phyloP scores from a whole-genome alignment of 2,797 vertebrate species.

The Lithobates pipiens region DNA sequence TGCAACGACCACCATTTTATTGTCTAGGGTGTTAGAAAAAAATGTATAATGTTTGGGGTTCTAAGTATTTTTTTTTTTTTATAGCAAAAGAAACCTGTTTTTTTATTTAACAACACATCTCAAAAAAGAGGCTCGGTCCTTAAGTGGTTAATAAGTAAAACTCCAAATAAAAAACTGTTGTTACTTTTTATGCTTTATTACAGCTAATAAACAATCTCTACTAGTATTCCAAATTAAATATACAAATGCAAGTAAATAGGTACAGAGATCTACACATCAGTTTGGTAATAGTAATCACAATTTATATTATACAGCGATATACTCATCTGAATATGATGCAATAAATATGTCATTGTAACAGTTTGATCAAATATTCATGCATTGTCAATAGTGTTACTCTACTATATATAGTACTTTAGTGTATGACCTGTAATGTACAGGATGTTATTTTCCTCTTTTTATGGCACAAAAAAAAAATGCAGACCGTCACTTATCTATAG shows the following conservation, averaged over 20 bases:
- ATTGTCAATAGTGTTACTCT: conserved; percentile 35
- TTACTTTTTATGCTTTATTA: conserved; percentile 39
- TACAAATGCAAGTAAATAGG: not conserved
- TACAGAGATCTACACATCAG: conserved; percentile 2
- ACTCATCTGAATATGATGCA: conserved; percentile 9
- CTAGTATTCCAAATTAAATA: conserved; percentile 14
- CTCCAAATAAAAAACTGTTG: not conserved
- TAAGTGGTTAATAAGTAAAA: not conserved
- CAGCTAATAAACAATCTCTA: conserved; percentile 3
- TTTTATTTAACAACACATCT: too few relatives aligned
- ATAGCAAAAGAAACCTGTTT: too few relatives aligned
- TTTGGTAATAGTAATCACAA: conserved; percentile 23
- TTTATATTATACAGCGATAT: conserved; percentile 12
- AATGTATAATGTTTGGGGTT: too few relatives aligned
- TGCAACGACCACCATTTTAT: too few relatives aligned
- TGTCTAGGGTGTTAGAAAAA: too few relatives aligned
- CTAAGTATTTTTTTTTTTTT: too few relatives aligned
- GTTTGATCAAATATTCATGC: conserved; percentile 34
- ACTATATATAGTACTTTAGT: conserved; percentile 1
- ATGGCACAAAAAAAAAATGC: not conserved
- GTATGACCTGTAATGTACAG: not conserved
- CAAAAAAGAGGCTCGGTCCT: too few relatives aligned
- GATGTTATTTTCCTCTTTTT: not conserved
- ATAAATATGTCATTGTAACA: conserved; percentile 27
- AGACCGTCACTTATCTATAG: not conserved